Percentiles rank a stretch among this genome's conserved stretches.
phyloP scores from a whole-genome alignment of 2,113 vertebrate genomes.

The Oplegnathus fasciatus region DNA sequence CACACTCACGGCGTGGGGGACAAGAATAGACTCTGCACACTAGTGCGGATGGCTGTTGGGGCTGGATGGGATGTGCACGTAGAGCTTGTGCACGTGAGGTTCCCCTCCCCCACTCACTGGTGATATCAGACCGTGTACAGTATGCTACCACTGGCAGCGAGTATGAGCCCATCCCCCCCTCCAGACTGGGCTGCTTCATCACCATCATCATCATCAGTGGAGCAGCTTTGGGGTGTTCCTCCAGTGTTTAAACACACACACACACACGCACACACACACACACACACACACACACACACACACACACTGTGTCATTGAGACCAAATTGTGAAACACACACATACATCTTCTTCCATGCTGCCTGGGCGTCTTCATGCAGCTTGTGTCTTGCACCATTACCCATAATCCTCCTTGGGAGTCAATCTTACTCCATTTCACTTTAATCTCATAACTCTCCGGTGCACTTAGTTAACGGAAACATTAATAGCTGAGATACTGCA shows the following conservation, averaged over 20 bases:
- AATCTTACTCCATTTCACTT: too few relatives aligned
- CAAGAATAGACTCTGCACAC: constrained; percentile 49
- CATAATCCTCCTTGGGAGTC: constrained; percentile 27
- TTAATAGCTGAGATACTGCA: constrained; percentile 3
- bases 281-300: constrained; percentile 28
- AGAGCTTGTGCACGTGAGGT: constrained; percentile 56
- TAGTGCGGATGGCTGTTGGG: constrained; percentile 39
- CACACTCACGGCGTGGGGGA: constrained; percentile 4
- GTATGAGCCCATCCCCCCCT: constrained; percentile 55
- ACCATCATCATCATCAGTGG: constrained; percentile 1
- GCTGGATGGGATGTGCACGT: constrained; percentile 53
- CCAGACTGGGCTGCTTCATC: constrained; percentile 38
- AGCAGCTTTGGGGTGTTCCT: constrained; percentile 45
- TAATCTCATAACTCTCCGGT: constrained; percentile 44
- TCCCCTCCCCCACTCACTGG: constrained; percentile 44
- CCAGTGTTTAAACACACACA: constrained; percentile 21
- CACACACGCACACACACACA: constrained; percentile 22
- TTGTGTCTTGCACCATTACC: constrained; percentile 30
- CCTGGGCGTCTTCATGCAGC: not conserved
- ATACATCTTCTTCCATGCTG: not conserved
- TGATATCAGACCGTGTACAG: constrained; percentile 64
- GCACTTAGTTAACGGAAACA: not conserved
- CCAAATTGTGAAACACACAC: not conserved
- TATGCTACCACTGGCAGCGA: constrained; percentile 36
- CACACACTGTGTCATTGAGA: constrained; percentile 21